Evolutionary conservation across 2,888 invertebrate genomes (phyloP).

Genomic region (Drosophila paracracens): DNA sequence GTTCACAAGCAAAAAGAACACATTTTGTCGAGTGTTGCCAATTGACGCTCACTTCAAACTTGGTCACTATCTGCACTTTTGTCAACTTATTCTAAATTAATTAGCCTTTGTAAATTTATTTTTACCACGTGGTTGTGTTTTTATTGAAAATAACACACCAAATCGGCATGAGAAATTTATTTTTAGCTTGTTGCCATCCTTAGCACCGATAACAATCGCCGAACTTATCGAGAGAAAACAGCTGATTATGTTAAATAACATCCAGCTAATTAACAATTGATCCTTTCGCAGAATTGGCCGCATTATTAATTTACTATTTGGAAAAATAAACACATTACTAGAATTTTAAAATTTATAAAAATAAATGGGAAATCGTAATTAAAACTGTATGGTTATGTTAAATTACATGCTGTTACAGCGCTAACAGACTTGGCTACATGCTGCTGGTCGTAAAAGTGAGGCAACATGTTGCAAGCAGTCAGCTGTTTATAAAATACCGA

Average conservation of each 20-base stretch:
- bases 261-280: not conserved
- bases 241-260: not conserved
- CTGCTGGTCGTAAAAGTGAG: not conserved
- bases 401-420: not conserved
- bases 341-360: not conserved
- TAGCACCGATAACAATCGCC: not conserved
- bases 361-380: not conserved
- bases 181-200: not conserved
- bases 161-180: not conserved
- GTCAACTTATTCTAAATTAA: not conserved
- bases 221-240: slow-evolving; percentile 7
- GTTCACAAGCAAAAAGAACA: not conserved
- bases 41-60: not conserved
- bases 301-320: not conserved
- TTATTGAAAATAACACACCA: not conserved
- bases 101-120: not conserved
- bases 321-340: not conserved
- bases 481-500: slow-evolving; percentile 50
- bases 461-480: slow-evolving; percentile 50
- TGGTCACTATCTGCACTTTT: not conserved
- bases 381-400: not conserved
- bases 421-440: not conserved
- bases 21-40: not conserved
- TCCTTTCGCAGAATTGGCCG: not conserved
- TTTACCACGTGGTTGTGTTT: not conserved